Evolutionary conservation across 2,797 vertebrate genomes (phyloP), one percentile per base, ranked within the genome.

Genomic region (Cynodonichthys magdalenae): DNA sequence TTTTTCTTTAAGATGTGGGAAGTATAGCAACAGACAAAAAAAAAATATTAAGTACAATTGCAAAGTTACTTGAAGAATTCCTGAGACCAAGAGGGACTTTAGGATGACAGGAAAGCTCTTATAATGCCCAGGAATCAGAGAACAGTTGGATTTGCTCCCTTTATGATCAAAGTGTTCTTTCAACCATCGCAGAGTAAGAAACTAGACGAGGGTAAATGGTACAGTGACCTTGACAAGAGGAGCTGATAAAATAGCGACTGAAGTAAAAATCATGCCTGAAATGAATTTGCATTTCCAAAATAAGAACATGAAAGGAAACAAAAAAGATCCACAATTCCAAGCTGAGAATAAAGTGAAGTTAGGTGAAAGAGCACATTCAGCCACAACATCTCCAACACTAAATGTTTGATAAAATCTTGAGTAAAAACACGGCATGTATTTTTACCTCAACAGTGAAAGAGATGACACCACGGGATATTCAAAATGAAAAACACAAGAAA

Each of bases 111-210:
- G 46, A 51, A 71, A 48, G 56, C 60, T 59, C 63, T 75, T 69
- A 65, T 27, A 60, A 74, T 41, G 29, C 42, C 63, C 57, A 44
- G 53, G 41, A 78, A 62, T 55, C 58, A 50, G 63, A 76, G 75
- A 46, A 49, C 64, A 41, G 44, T 56, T 34, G 66, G 80, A 79
- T 80, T 83, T 78, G 45, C 60, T 18, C 64, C 66, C 51, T 84
- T 70, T 60, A 52, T 56, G 79, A 84, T 85, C 71, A 85, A 85
- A 80, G 76, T 41, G 28, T 51, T 71, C 53, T 53, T 49, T 41
- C 15, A n/a, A n/a, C 49, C 51, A 24, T 3, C 59, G 53, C 36
- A 18, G 31, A 53, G 53, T 75, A 71, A 68, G 74, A 73, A 81
- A 77, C 69, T 4, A 66, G 41, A 48, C 18, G 1, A 47, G 15